Base-by-base conservation (phyloP, 2,113 vertebrate species). In the Prionailurus bengalensis region DNA sequence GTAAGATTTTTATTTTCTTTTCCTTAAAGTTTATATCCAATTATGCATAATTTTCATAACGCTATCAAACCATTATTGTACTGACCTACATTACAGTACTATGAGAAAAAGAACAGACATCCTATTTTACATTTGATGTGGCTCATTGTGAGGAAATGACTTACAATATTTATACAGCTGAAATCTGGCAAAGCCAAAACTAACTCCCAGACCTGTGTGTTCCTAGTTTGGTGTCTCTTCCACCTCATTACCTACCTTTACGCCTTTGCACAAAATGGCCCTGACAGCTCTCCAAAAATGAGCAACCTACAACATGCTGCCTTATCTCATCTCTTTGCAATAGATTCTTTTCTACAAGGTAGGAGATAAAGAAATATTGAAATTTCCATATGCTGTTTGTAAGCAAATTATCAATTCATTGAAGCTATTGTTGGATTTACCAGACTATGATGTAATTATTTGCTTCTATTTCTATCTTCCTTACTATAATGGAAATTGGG, bases 341-440 rank as follows among this genome's bases (percentile, higher is more conserved):
- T 42, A 39, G 68, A 39, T n/a, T 39, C 16, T 85, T 94, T 88
- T 25, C 70, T 79, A 65, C 68, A 94, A 66, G 36, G 63, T 84
- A 86, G 31, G 12, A 89, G 45, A 53, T 58, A 14, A 36, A 93
- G 93, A 93, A 63, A 80, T 76, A 71, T 4, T 89, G 42, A 76
- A 74, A 85, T 31, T 63, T 93, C 36, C 8, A 65, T 48, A 27
- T 31, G n/a, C 19, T 87, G 25, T 86, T 96, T 73, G 39, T 45
- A 93, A 84, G 55, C 15, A 63, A 97, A 88, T 27, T 79, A 84
- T 78, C 65, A 68, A 89, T 81, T 80, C 39, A 16, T 11, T 93
- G 48, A 45, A 74, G 42, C 91, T 84, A 93, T 21, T 76, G 29
- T 53, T 89, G 33, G 55, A 85, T 85, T 93, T 80, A 55, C 61